phyloP scores from a whole-genome alignment of 2,113 vertebrate species.

The Alosa alosa region DNA sequence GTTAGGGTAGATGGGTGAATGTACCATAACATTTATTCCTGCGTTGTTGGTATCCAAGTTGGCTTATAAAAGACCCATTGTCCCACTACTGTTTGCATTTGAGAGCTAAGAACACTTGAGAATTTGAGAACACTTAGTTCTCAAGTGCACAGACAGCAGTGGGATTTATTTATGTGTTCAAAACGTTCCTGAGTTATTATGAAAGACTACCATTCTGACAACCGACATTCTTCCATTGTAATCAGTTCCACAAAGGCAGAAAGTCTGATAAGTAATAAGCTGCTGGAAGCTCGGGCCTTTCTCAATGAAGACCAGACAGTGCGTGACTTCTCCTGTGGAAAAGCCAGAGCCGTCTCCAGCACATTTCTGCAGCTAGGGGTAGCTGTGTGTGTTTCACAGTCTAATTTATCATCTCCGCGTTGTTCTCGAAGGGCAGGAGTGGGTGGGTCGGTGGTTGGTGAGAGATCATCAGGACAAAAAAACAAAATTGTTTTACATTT shows the following conservation, averaged over 20 bases:
- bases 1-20: too few species aligned
- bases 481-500: not conserved
- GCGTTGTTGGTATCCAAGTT: not conserved
- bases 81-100: not conserved
- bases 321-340: not conserved
- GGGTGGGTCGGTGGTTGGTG: not conserved
- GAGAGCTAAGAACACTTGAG: not conserved
- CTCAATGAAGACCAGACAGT: slow-evolving; percentile 11
- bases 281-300: not conserved
- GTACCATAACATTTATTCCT: not conserved
- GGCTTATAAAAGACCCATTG: not conserved
- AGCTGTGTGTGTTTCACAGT: not conserved
- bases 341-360: not conserved
- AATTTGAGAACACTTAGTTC: not conserved
- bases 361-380: not conserved
- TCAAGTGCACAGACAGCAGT: not conserved
- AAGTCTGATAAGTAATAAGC: not conserved
- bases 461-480: not conserved
- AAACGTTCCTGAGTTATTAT: not conserved
- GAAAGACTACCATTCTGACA: not conserved
- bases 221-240: not conserved
- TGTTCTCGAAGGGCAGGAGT: not conserved
- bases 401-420: not conserved
- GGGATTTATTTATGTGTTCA: not conserved
- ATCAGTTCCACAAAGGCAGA: not conserved